A percentile compares a stretch with the other conserved stretches of the same genome.
Evolutionary conservation across 2,888 invertebrate species (phyloP).

Genomic region (Phorcus lineatus): DNA sequence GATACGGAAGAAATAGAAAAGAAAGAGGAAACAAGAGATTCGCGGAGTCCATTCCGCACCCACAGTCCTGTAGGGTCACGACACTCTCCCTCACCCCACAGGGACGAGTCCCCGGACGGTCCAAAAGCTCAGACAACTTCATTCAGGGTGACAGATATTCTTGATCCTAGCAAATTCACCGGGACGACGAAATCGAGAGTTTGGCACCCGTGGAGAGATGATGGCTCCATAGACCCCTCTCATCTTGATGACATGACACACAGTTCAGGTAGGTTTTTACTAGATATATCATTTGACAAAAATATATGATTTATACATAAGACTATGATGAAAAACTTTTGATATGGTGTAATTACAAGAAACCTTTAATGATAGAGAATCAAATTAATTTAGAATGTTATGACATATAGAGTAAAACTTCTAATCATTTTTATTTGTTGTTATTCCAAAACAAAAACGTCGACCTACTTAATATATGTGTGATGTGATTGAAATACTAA

Average conservation of each 20-base stretch:
- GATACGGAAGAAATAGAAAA: conserved; percentile 27
- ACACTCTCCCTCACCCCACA: background rate
- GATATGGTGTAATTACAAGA: no score
- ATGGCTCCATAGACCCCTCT: conserved; percentile 16
- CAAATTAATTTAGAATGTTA: no score
- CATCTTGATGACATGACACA: conserved; percentile 22
- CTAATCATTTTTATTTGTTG: no score
- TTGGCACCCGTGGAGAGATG: conserved; percentile 53
- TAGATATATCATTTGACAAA: no score
- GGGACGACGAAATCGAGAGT: conserved; percentile 47
- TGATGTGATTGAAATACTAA: no score
- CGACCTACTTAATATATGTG: no score
- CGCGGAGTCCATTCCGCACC: conserved; percentile 25
- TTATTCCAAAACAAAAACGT: no score
- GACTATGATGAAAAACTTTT: no score
- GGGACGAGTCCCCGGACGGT: conserved; percentile 28
- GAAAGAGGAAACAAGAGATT: background rate
- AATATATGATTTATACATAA: no score
- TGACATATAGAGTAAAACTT: no score
- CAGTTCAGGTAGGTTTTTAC: conserved; percentile 28
- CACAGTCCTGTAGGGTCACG: conserved; percentile 6
- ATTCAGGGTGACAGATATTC: conserved; percentile 67
- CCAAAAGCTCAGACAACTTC: conserved; percentile 53
- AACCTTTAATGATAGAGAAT: no score
- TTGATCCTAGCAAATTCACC: conserved; percentile 66